These are phyloP conservation scores for Geotrypetes seraphini DNA, from an alignment of 2,797 vertebrate species.

Conservation along the genomic window DNA sequence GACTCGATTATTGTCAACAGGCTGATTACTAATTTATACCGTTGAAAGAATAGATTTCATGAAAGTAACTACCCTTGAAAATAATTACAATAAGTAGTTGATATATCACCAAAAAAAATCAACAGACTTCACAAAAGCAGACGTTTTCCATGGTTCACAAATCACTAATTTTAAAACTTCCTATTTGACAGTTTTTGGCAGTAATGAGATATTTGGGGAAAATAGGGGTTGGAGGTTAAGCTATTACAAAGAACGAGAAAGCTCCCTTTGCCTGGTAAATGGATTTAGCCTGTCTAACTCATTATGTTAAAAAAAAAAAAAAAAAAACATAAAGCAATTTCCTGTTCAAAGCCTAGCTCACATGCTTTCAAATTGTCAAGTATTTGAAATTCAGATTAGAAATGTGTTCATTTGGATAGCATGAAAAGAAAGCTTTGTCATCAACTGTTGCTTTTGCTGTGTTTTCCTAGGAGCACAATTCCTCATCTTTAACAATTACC, in stretches of 20 bases:
- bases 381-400: conserved; percentile 79
- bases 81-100: no score
- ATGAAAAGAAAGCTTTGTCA: conserved; percentile 70
- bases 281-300: conserved; percentile 60
- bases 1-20: no score
- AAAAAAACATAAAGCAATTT: conserved; percentile 74
- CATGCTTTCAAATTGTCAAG: conserved; percentile 66
- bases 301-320: conserved; percentile 77
- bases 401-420: conserved; percentile 73
- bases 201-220: conserved; percentile 46
- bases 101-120: no score
- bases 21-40: no score
- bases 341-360: conserved; percentile 64
- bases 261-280: conserved; percentile 55
- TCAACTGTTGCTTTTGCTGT: conserved; percentile 63
- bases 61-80: no score
- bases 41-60: no score
- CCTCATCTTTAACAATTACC: conserved; percentile 47
- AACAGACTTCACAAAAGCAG: no score
- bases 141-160: no score
- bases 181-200: conserved; percentile 27
- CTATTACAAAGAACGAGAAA: conserved; percentile 46
- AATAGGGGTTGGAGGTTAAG: conserved; percentile 21
- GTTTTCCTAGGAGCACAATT: conserved; percentile 61
- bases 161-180: no score